Conservation (phyloP, 2,888 invertebrate species). For the Ophion costatus region DNA sequence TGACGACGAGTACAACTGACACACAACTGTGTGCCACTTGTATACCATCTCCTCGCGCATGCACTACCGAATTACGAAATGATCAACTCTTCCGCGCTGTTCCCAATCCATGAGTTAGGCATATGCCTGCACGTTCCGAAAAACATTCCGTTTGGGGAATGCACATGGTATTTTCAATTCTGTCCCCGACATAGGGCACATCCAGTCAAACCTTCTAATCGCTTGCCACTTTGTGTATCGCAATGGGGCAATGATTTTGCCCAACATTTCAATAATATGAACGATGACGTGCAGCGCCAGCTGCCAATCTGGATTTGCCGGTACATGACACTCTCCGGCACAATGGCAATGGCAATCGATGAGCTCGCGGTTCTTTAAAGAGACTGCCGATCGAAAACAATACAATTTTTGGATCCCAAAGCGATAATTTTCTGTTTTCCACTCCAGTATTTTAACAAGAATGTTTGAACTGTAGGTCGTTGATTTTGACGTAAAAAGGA, state of each 20-base stretch:
- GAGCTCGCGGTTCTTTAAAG: too few species aligned
- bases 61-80: conserved; percentile 20
- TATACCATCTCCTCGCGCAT: neutral
- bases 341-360: too few species aligned
- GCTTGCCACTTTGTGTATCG: neutral
- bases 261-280: too few species aligned
- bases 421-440: neutral
- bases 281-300: too few species aligned
- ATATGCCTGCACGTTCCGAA: neutral
- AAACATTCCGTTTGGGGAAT: conserved; percentile 1
- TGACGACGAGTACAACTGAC: conserved; percentile 3
- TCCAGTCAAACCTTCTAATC: neutral
- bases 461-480: neutral
- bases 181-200: neutral
- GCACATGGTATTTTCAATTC: neutral
- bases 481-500: neutral
- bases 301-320: too few species aligned
- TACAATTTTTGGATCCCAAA: neutral
- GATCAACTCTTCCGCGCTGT: neutral
- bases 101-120: neutral
- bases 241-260: too few species aligned
- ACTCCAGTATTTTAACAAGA: neutral
- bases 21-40: conserved; percentile 35
- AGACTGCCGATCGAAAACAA: too few species aligned
- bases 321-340: too few species aligned